Conservation (phyloP, 2,888 invertebrate genomes). For the Hyalella azteca region DNA sequence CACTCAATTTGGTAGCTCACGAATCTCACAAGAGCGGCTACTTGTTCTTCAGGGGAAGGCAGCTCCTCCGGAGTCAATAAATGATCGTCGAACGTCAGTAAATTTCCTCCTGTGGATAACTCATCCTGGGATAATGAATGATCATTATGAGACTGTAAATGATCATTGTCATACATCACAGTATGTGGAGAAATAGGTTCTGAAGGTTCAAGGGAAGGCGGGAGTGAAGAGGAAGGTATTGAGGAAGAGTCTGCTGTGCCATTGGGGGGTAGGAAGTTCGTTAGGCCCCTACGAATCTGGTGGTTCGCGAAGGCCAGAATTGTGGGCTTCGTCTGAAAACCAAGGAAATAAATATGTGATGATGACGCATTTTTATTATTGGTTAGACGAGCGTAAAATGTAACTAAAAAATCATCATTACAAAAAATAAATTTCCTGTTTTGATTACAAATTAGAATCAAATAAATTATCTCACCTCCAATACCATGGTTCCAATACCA, state of each 20-base stretch:
- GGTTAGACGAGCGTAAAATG: too few relatives aligned
- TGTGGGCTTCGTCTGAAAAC: constrained; percentile 12
- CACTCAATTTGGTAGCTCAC: constrained; percentile 25
- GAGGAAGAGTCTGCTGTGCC: neutral
- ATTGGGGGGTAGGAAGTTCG: constrained; percentile 19
- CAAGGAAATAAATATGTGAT: too few relatives aligned
- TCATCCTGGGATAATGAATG: too few relatives aligned
- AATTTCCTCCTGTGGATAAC: neutral
- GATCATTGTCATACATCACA: too few relatives aligned
- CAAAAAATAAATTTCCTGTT: too few relatives aligned
- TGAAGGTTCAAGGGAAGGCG: neutral
- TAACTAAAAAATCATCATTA: too few relatives aligned
- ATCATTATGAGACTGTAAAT: too few relatives aligned
- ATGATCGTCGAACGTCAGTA: neutral
- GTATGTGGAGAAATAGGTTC: neutral
- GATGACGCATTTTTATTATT: too few relatives aligned
- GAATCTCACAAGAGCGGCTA: neutral
- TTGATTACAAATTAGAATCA: too few relatives aligned
- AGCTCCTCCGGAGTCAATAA: neutral
- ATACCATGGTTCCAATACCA: too few relatives aligned
- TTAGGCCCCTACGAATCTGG: neutral
- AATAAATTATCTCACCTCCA: too few relatives aligned
- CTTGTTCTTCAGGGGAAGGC: neutral
- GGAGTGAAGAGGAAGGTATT: neutral
- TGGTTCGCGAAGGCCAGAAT: neutral